Percentiles rank a stretch among this genome's conserved stretches.
These are phyloP conservation scores for Otocyon megalotis DNA, from an alignment of 2,113 vertebrate species.

Conservation along the genomic window DNA sequence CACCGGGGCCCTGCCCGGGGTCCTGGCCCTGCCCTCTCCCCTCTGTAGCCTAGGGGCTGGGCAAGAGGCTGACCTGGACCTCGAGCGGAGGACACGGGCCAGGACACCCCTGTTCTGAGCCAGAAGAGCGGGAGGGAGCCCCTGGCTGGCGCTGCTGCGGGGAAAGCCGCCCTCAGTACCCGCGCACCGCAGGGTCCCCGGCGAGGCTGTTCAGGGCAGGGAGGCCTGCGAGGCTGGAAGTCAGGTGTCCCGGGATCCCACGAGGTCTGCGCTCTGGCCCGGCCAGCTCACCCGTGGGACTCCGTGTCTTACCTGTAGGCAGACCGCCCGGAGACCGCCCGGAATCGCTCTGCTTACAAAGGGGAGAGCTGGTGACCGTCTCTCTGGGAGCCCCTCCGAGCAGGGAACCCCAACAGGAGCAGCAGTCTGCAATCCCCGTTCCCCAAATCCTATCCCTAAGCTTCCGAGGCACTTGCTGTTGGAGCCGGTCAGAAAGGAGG, in stretches of 20 bases:
- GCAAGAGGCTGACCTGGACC: background rate
- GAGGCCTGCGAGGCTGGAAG: rapidly evolving
- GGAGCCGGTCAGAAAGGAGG: background rate
- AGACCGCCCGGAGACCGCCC: rapidly evolving
- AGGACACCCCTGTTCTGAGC: background rate
- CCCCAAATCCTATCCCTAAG: no score
- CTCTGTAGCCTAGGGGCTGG: background rate
- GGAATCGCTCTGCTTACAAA: background rate
- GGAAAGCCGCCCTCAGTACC: background rate
- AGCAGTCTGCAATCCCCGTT: no score
- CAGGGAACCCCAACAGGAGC: background rate
- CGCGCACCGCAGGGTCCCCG: no score
- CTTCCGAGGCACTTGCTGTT: background rate
- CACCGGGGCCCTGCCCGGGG: background rate
- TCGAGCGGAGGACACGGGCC: background rate
- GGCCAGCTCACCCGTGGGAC: rapidly evolving
- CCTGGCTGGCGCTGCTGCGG: background rate
- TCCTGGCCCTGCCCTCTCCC: background rate
- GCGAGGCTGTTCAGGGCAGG: no score
- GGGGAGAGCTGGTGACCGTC: background rate
- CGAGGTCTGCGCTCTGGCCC: background rate
- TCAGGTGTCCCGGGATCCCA: background rate
- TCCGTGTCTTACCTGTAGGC: background rate
- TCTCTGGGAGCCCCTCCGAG: background rate
- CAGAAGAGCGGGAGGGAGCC: background rate